Conservation (phyloP, 2,797 vertebrate genomes). For the Micropoecilia bifurca region DNA sequence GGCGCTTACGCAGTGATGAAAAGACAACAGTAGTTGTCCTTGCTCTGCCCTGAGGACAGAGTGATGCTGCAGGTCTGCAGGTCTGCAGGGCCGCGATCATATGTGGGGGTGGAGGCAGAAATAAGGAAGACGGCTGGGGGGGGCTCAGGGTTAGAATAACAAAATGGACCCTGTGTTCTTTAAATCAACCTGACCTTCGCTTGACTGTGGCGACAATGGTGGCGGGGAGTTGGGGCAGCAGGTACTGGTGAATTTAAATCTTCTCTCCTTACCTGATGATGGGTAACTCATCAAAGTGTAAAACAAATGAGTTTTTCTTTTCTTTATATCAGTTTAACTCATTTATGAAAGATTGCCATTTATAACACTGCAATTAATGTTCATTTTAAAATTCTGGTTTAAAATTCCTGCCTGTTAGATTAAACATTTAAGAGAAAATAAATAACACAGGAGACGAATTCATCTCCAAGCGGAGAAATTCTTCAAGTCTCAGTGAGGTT, state of each 20-base stretch:
- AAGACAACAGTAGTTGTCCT: constrained; percentile 77
- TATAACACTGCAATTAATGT: not conserved
- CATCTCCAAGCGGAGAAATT: not conserved
- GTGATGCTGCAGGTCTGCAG: constrained; percentile 41
- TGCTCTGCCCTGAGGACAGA: constrained; percentile 47
- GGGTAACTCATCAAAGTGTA: not conserved
- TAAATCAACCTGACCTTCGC: constrained; percentile 66
- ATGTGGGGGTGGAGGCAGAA: constrained; percentile 32
- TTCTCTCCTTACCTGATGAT: not conserved
- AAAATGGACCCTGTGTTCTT: constrained; percentile 57
- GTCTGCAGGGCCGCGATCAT: constrained; percentile 31
- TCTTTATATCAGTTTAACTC: not conserved
- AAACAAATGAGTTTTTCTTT: constrained; percentile 6
- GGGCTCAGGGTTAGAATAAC: constrained; percentile 67
- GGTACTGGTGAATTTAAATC: not conserved
- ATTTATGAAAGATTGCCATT: not conserved
- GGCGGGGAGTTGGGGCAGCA: not conserved
- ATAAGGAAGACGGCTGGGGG: constrained; percentile 36
- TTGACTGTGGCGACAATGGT: constrained; percentile 50
- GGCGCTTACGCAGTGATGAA: constrained; percentile 76
- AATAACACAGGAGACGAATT: not conserved
- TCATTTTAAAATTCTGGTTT: not conserved
- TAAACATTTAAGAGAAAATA: not conserved
- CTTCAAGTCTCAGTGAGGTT: too few relatives aligned
- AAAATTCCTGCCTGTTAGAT: not conserved